Evolutionary conservation across 2,888 invertebrate species (phyloP).

Genomic region (Pherbina coryleti): DNA sequence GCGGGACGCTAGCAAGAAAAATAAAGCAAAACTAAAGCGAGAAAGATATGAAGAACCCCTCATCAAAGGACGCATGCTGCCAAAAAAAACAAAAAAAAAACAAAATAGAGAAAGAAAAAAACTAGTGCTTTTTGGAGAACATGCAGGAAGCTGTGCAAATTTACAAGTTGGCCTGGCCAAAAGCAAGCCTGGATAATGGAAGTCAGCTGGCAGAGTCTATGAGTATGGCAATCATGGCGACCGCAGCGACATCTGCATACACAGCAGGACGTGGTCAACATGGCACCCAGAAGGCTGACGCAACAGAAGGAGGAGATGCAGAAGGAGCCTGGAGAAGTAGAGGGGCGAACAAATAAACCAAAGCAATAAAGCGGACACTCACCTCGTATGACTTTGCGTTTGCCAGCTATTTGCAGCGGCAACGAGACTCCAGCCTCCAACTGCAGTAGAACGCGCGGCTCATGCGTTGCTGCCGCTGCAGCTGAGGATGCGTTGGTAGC

Average conservation of each 20-base stretch:
- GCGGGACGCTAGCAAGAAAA: conserved; percentile 15
- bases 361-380: conserved; percentile 69
- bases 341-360: conserved; percentile 40
- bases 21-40: background rate
- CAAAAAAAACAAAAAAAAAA: background rate
- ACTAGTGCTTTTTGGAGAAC: background rate
- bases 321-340: background rate
- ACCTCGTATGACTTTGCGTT: conserved; percentile 83
- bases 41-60: background rate
- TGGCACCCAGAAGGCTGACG: conserved; percentile 51
- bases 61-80: background rate
- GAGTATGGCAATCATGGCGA: conserved; percentile 32
- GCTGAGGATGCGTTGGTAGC: conserved; percentile 35
- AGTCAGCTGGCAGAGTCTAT: background rate
- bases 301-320: background rate
- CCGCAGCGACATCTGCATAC: conserved; percentile 52
- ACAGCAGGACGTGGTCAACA: conserved; percentile 63
- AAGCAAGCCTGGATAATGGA: background rate
- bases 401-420: conserved; percentile 81
- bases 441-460: conserved; percentile 77
- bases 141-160: background rate
- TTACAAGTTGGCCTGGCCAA: background rate
- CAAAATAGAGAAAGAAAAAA: background rate
- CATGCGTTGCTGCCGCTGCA: conserved; percentile 39
- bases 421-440: conserved; percentile 82